phyloP scores from a whole-genome alignment of 2,113 vertebrate species.

The Micromys minutus region DNA sequence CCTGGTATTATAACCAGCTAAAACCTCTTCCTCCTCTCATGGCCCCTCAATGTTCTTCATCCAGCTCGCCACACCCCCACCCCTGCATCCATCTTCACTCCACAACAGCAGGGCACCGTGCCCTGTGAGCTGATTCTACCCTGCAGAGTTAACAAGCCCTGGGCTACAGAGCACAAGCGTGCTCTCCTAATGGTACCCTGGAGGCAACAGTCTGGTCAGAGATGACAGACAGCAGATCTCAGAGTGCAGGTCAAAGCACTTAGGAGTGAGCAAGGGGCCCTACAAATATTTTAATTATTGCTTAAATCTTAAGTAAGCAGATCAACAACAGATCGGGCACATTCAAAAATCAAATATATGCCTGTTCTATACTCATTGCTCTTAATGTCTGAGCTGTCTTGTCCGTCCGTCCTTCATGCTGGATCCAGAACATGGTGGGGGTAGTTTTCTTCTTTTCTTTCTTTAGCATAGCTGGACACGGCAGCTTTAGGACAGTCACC shows the following conservation, averaged over 20 bases:
- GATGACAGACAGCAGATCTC: background rate
- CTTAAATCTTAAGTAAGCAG: background rate
- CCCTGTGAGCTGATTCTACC: background rate
- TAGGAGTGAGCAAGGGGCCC: background rate
- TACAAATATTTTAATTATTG: background rate
- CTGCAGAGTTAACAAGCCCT: background rate
- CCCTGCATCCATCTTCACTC: background rate
- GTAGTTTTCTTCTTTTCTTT: background rate
- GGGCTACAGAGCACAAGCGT: fast-evolving
- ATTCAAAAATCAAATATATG: background rate
- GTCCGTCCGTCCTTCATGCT: background rate
- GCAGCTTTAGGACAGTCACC: background rate
- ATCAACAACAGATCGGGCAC: background rate
- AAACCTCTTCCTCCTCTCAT: background rate
- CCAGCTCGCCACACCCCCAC: background rate
- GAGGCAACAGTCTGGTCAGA: background rate
- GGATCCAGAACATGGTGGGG: background rate
- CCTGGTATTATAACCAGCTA: background rate
- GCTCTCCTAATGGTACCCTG: background rate
- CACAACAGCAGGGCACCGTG: fast-evolving
- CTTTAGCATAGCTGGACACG: background rate
- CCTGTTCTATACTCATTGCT: background rate
- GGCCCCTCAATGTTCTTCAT: background rate
- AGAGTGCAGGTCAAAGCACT: background rate
- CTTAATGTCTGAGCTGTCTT: background rate